Conservation (phyloP, 2,888 invertebrate genomes). For the Plagodis pulveraria region DNA sequence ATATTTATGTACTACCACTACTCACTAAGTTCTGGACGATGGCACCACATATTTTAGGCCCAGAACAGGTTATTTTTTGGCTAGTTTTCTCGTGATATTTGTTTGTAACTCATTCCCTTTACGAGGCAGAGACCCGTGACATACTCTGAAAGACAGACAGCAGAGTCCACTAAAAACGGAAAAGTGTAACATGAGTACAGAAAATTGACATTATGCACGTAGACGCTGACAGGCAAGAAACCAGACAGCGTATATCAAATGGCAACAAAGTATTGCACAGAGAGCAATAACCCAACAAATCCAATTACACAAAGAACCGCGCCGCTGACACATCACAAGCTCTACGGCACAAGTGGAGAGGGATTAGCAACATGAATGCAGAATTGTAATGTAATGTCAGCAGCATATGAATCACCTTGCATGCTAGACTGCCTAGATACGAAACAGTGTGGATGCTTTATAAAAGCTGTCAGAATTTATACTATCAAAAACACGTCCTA, state of each 20-base stretch:
- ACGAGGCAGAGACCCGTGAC: too few relatives aligned
- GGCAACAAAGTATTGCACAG: slow-evolving; percentile 34
- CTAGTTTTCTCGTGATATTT: too few relatives aligned
- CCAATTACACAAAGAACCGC: slow-evolving; percentile 64
- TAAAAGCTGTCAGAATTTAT: too few relatives aligned
- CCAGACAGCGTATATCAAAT: slow-evolving; percentile 35
- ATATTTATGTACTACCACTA: too few relatives aligned
- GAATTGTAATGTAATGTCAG: slow-evolving; percentile 38
- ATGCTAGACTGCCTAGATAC: neutral
- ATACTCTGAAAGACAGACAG: too few relatives aligned
- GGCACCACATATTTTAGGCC: too few relatives aligned
- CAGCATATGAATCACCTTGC: slow-evolving; percentile 48
- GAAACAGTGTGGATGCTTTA: too few relatives aligned
- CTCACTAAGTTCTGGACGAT: too few relatives aligned
- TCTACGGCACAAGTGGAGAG: slow-evolving; percentile 42
- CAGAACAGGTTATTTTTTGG: too few relatives aligned
- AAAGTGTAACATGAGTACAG: slow-evolving; percentile 10
- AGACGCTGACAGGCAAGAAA: slow-evolving; percentile 1
- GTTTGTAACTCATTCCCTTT: too few relatives aligned
- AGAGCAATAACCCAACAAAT: slow-evolving; percentile 62
- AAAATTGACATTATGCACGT: neutral
- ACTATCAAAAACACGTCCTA: too few relatives aligned
- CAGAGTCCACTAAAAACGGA: neutral
- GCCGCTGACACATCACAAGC: slow-evolving; percentile 50
- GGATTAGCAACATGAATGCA: slow-evolving; percentile 55